A percentile compares a stretch with the other conserved stretches of the same genome.
These are phyloP conservation scores for Eumerus sabulonum DNA, from an alignment of 2,888 invertebrate species.

Conservation along the genomic window DNA sequence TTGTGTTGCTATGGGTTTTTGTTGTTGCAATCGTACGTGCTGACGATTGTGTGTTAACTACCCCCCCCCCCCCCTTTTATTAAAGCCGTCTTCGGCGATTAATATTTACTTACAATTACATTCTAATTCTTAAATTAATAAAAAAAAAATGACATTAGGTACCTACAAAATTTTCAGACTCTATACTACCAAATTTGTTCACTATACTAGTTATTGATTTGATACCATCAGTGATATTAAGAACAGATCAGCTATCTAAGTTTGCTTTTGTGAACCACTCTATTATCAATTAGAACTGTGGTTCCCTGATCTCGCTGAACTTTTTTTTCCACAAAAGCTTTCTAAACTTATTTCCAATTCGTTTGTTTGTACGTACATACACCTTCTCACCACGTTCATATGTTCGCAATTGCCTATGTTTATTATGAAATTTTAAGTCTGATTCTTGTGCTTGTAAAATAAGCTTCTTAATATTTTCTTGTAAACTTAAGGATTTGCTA, in stretches of 20 bases:
- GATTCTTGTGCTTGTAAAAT: conserved; percentile 1
- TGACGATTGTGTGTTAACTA: conserved; percentile 1
- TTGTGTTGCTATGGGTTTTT: too few relatives aligned
- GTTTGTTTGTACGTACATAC: conserved; percentile 36
- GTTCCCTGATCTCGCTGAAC: conserved; percentile 30
- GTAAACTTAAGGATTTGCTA: background rate
- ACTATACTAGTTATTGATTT: too few relatives aligned
- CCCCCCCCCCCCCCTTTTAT: background rate
- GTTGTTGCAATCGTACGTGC: too few relatives aligned
- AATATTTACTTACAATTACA: background rate
- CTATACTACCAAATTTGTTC: too few relatives aligned
- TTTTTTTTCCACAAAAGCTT: conserved; percentile 31
- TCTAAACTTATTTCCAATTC: conserved; percentile 41
- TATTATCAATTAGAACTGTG: conserved; percentile 28
- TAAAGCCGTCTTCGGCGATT: background rate
- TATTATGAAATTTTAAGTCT: background rate
- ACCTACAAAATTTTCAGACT: too few relatives aligned
- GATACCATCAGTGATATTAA: background rate
- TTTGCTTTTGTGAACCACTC: conserved; percentile 23
- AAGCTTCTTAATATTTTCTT: background rate
- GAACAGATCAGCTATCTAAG: conserved; percentile 12
- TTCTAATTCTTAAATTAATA: background rate
- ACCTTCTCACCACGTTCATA: conserved; percentile 13
- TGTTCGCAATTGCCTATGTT: background rate
- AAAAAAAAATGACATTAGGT: too few relatives aligned